Evolutionary conservation across 1,140 invertebrate species (phyloP).

Genomic region (Megalonaias nervosa): DNA sequence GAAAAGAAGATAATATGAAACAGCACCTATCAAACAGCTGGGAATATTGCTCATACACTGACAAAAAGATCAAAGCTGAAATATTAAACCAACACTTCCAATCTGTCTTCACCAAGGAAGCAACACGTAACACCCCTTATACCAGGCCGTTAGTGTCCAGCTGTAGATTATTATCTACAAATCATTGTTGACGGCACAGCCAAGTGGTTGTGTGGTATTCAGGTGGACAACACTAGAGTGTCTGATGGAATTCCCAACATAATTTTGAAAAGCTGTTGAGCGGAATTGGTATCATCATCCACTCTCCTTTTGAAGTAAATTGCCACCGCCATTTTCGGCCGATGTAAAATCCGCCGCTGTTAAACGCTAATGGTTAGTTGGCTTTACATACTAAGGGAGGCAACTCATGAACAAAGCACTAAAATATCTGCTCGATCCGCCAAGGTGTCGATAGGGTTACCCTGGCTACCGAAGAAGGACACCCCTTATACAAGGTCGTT

Average conservation of each 20-base stretch:
- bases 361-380: no score
- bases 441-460: no score
- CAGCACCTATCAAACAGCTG: conserved; percentile 4
- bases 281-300: not conserved
- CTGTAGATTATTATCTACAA: not conserved
- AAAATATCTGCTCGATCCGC: no score
- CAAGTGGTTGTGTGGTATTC: not conserved
- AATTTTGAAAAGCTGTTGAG: conserved; percentile 7
- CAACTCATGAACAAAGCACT: no score
- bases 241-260: conserved; percentile 2
- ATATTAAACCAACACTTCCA: conserved; percentile 5
- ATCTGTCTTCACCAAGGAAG: conserved; percentile 11
- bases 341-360: no score
- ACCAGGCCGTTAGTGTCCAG: not conserved
- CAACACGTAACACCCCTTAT: not conserved
- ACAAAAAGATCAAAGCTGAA: conserved; percentile 7
- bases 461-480: no score
- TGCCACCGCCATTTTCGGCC: no score
- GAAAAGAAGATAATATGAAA: not conserved
- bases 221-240: conserved; percentile 4
- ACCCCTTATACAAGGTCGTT: not conserved
- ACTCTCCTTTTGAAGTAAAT: conserved; percentile 1
- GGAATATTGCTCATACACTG: not conserved
- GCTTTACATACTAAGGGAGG: no score
- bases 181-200: not conserved